Conservation (phyloP, 2,888 invertebrate species). For the Cantharis rustica region DNA sequence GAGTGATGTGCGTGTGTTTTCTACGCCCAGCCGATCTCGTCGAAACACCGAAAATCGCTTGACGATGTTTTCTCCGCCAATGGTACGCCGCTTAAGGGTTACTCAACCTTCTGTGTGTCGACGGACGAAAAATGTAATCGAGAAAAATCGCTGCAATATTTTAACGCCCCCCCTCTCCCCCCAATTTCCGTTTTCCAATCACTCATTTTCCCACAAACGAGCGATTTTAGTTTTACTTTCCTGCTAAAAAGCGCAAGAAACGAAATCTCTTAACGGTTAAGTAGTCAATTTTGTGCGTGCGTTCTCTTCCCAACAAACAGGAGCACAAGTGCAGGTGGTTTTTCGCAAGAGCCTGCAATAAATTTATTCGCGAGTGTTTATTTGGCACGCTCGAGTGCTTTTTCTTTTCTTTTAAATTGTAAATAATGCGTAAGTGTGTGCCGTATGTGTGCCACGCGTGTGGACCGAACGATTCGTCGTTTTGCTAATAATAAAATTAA, state of each 20-base stretch:
- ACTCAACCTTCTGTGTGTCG: not conserved
- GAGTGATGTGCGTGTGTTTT: conserved; percentile 6
- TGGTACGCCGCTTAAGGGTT: not conserved
- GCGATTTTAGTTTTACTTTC: not conserved
- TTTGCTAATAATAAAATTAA: conserved; percentile 25
- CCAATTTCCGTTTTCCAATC: not conserved
- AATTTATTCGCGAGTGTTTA: conserved; percentile 22
- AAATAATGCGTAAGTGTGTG: conserved; percentile 37
- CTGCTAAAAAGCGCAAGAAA: not conserved
- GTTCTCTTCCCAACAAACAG: not conserved
- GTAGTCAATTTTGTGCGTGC: not conserved
- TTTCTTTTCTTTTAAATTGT: conserved; percentile 46
- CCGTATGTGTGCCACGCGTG: conserved; percentile 19
- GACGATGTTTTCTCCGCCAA: not conserved
- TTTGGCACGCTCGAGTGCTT: conserved; percentile 34
- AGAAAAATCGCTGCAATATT: not conserved
- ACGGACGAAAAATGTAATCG: not conserved
- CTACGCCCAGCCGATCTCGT: not conserved
- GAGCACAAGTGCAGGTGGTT: not conserved
- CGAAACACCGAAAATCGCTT: not conserved
- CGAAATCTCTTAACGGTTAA: not conserved
- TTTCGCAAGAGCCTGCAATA: not conserved
- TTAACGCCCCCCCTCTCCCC: not conserved
- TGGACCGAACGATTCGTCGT: conserved; percentile 28
- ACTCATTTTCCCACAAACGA: not conserved